Percentiles rank a stretch among this genome's conserved stretches.
These are phyloP conservation scores for Ptychadena robeensis DNA, from an alignment of 2,797 vertebrate species.

Conservation along the genomic window DNA sequence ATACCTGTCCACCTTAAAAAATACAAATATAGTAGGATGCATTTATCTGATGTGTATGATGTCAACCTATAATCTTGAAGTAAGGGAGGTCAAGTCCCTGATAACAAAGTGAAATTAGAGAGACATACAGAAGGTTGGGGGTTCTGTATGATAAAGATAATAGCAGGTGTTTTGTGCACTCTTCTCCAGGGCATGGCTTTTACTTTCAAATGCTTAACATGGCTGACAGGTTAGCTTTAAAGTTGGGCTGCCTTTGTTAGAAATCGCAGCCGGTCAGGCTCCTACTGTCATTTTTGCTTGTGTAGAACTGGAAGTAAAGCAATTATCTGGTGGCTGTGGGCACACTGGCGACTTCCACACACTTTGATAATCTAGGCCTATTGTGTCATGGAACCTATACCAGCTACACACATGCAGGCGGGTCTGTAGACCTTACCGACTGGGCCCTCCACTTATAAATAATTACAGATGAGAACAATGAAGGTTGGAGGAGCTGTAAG, in stretches of 20 bases:
- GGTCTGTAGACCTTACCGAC: neutral
- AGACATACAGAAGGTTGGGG: too few relatives aligned
- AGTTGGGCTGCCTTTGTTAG: neutral
- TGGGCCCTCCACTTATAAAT: constrained; percentile 16
- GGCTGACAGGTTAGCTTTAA: neutral
- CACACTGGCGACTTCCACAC: neutral
- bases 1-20: too few relatives aligned
- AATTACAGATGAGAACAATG: constrained; percentile 13
- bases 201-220: neutral
- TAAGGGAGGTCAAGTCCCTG: too few relatives aligned
- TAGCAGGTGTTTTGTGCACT: too few relatives aligned
- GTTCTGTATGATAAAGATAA: too few relatives aligned
- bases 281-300: neutral
- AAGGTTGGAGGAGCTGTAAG: neutral
- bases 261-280: neutral
- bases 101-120: too few relatives aligned
- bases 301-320: neutral
- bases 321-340: neutral
- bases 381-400: neutral
- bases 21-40: too few relatives aligned
- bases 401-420: neutral
- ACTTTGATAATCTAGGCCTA: neutral
- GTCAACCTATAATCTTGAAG: too few relatives aligned
- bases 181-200: neutral
- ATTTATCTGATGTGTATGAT: too few relatives aligned